A percentile compares a stretch with the other conserved stretches of the same genome.
phyloP scores from a whole-genome alignment of 1,140 invertebrate species.

The Papilio xuthus region DNA sequence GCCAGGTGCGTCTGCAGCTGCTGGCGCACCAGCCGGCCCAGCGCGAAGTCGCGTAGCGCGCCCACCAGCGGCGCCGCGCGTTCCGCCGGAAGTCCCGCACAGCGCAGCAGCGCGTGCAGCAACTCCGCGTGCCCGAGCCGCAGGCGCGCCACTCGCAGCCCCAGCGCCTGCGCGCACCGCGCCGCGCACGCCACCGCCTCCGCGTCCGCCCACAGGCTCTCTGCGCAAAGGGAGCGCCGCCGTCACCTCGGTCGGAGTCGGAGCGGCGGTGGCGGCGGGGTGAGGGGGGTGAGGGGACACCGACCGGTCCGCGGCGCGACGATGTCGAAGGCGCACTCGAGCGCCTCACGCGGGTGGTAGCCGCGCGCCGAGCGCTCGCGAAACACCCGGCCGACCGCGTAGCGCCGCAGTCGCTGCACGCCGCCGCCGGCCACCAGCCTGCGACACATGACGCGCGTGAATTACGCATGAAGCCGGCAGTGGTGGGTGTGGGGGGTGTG shows the following conservation, averaged over 20 bases:
- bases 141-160: constrained; percentile 87
- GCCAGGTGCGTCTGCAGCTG: constrained; percentile 88
- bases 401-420: constrained; percentile 90
- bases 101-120: constrained; percentile 89
- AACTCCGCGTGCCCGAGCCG: constrained; percentile 92
- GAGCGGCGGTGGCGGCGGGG: neutral
- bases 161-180: constrained; percentile 52
- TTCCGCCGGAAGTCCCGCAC: constrained; percentile 89
- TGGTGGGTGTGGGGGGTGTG: neutral
- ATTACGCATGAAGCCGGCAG: constrained; percentile 63
- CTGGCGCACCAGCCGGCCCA: constrained; percentile 85
- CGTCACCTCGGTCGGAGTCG: neutral
- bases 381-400: constrained; percentile 93
- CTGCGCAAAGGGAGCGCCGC: constrained; percentile 56
- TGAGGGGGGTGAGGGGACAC: neutral
- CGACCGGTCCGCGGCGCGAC: constrained; percentile 87
- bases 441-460: constrained; percentile 61
- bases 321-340: constrained; percentile 97
- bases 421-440: constrained; percentile 91
- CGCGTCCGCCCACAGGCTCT: constrained; percentile 90
- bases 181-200: constrained; percentile 84
- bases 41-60: constrained; percentile 56
- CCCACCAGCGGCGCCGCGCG: constrained; percentile 85
- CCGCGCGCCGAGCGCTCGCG: constrained; percentile 91
- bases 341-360: constrained; percentile 93